Evolutionary conservation across 2,888 invertebrate genomes (phyloP).

Genomic region (Caenorhabditis imperialis): DNA sequence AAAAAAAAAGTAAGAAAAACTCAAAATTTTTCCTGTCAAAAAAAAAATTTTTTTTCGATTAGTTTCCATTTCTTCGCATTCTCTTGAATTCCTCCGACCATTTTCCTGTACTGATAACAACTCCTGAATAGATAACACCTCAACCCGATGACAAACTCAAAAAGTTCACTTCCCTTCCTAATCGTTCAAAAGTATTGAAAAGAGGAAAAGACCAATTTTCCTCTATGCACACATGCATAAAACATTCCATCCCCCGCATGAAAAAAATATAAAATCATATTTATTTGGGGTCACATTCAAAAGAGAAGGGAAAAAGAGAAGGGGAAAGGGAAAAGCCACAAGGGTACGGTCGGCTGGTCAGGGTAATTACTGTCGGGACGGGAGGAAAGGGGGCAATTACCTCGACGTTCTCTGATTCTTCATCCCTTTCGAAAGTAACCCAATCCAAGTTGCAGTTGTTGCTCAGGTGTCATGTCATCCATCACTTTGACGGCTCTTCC

Average conservation of each 20-base stretch:
- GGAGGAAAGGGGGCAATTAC: not conserved
- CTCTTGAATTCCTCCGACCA: conserved; percentile 3
- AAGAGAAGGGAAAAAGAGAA: conserved; percentile 10
- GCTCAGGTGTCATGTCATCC: too few species aligned
- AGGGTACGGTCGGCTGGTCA: too few species aligned
- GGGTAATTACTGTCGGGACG: too few species aligned
- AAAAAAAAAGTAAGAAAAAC: not conserved
- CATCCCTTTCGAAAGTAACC: too few species aligned
- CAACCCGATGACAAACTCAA: too few species aligned
- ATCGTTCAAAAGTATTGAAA: not conserved
- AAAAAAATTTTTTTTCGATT: not conserved
- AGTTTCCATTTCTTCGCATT: not conserved
- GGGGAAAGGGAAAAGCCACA: too few species aligned
- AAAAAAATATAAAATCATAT: too few species aligned
- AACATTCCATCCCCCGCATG: conserved; percentile 33
- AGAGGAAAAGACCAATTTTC: conserved; percentile 37
- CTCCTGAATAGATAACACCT: too few species aligned
- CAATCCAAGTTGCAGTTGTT: too few species aligned
- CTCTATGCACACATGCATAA: conserved; percentile 44
- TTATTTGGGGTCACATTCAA: conserved; percentile 5
- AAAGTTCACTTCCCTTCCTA: too few species aligned
- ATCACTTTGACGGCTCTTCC: too few species aligned
- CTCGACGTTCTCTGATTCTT: too few species aligned
- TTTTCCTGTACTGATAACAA: conserved; percentile 5
- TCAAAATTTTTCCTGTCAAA: not conserved